Evolutionary conservation across 2,888 invertebrate genomes (phyloP).

Genomic region (Drosophila crucigera): DNA sequence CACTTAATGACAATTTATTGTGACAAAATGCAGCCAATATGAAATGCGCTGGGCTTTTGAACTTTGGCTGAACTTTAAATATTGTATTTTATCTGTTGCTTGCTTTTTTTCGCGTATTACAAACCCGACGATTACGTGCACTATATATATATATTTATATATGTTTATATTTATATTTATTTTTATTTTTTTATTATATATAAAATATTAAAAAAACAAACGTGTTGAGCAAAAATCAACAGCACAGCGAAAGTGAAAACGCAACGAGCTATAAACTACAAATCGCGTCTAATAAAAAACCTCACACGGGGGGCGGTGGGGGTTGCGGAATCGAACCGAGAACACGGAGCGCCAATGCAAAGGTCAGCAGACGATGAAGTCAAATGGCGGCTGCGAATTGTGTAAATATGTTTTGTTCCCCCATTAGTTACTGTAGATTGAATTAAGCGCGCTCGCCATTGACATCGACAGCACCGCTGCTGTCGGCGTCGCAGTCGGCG

Average conservation of each 20-base stretch:
- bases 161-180: not conserved
- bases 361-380: conserved; percentile 64
- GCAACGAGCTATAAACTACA: conserved; percentile 23
- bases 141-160: not conserved
- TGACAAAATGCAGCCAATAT: not conserved
- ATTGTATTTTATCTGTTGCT: conserved; percentile 1
- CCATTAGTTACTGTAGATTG: conserved; percentile 80
- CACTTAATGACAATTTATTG: conserved; percentile 60
- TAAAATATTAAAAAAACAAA: conserved; percentile 9
- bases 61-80: conserved; percentile 42
- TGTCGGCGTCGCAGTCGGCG: conserved; percentile 19
- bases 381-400: conserved; percentile 46
- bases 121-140: not conserved
- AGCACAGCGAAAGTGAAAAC: conserved; percentile 72
- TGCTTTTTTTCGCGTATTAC: not conserved
- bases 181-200: not conserved
- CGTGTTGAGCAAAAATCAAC: conserved; percentile 17
- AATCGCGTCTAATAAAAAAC: conserved; percentile 68
- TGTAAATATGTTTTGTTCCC: conserved; percentile 24
- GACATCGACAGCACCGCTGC: conserved; percentile 3
- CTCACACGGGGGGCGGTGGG: not conserved
- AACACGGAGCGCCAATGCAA: conserved; percentile 43
- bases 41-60: conserved; percentile 50
- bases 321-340: conserved; percentile 8
- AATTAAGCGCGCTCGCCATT: conserved; percentile 65